Conservation (phyloP, 1,140 invertebrate genomes). For the Globodera ellingtonae region DNA sequence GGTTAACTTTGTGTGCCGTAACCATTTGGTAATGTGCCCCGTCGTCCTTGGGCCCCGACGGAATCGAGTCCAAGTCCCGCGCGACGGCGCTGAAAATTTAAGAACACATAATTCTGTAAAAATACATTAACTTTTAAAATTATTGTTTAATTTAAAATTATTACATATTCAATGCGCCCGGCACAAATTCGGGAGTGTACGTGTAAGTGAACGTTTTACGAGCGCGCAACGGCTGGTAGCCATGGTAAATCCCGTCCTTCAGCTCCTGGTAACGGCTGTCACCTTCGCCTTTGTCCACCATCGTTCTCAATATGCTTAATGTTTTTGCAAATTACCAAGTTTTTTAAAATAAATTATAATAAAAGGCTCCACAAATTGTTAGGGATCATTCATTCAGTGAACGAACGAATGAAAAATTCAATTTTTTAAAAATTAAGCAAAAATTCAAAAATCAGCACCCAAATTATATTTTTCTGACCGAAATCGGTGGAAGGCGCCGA, state of each 20-base stretch:
- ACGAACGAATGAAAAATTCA: too few relatives aligned
- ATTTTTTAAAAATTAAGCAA: too few relatives aligned
- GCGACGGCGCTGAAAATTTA: conserved; percentile 24
- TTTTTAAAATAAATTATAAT: not conserved
- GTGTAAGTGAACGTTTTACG: conserved; percentile 23
- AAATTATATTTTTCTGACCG: not conserved
- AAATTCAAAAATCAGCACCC: not conserved
- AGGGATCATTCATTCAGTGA: too few relatives aligned
- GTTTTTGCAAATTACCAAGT: too few relatives aligned
- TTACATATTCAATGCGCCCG: conserved; percentile 34
- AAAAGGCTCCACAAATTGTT: too few relatives aligned
- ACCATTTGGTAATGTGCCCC: conserved; percentile 31
- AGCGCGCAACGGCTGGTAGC: conserved; percentile 27
- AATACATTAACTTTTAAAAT: not conserved
- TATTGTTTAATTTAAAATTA: conserved; percentile 1
- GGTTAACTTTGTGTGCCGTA: conserved; percentile 28
- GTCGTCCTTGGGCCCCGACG: conserved; percentile 29
- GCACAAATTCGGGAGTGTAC: conserved; percentile 29
- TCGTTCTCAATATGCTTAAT: not conserved
- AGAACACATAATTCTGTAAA: not conserved
- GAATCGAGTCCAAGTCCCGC: conserved; percentile 32
- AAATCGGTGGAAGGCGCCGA: too few relatives aligned
- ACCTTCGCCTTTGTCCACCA: conserved; percentile 32
- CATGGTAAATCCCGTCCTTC: conserved; percentile 34
- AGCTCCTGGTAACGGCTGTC: conserved; percentile 30